Evolutionary conservation across 53 echinoderm and acorn worm genomes (phyloP), one percentile per base, ranked within the genome.

Genomic region (Arbacia lixula): DNA sequence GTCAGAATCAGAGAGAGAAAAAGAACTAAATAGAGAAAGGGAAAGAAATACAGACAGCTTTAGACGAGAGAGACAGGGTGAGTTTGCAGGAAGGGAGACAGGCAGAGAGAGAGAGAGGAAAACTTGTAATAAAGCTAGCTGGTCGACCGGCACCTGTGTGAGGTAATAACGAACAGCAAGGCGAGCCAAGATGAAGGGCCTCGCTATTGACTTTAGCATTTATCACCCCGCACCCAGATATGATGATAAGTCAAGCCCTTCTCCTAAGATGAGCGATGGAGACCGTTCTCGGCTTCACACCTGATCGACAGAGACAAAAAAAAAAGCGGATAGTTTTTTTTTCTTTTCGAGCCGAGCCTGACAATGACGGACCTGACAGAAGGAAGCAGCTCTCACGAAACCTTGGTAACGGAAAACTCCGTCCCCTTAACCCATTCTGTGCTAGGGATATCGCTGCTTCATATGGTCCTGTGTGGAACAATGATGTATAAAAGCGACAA

Each of bases 71-170:
- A 31, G 2, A 4, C 31, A 68, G 21, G 25, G 25, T 3, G 9
- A 68, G 39, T 25, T 12, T 37, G 12, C 0, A 38, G n/a, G 41
- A 36, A 0, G 41, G 29, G 26, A 26, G 2, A 64, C 28, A 81
- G 31, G 11, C 26, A 81, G 40, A 81, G 10, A 81, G 27, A 40
- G 20, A 79, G 62, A 63, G 27, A 60, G 27, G 64, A 39, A 49
- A 39, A 60, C 58, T 80, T 60, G 39, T 62, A 61, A 80, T 80
- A 80, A 67, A 67, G 67, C 39, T n/a, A n/a, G n/a, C n/a, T n/a
- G n/a, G n/a, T n/a, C n/a, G 36, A 67, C 25, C 24, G 0, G 67
- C 30, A 37, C 36, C 36, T 39, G 30, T 62, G 56, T 62, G 4
- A 62, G 62, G 30, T 10, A 3, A 22, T 0, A 39, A 39, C 38